Base-by-base conservation (phyloP, 2,113 vertebrate species). In the Cyanocitta stelleri region DNA sequence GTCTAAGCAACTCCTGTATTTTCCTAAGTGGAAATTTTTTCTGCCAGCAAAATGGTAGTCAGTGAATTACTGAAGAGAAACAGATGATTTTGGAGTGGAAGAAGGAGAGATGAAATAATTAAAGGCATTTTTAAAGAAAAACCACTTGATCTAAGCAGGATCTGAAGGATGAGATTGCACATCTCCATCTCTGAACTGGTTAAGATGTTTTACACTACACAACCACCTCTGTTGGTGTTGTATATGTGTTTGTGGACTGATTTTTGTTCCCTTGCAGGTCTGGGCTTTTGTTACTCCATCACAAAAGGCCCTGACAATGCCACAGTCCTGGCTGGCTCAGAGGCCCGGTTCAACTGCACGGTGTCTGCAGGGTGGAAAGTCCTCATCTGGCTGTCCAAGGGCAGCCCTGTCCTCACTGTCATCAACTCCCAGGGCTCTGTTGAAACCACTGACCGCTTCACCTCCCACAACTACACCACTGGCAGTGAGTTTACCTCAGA, bases 271-370 rank as follows among this genome's bases (percentile, higher is more conserved):
- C 16, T 74, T 91, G 26, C 67, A 98, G 98, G 79, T 79, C 87
- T 81, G 79, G 96, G 89, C 30, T 96, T 82, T 52, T 39, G 95
- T 56, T 94, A 93, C 30, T 74, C 94, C 39, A 93, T 98, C 69
- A 13, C 97, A 39, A 93, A 87, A 30, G 98, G 98, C 23, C 98
- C 98, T 68, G 33, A 46, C 26, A 98, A 98, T 1, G 75, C 80
- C n/a, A 98, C 98, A 0, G 98, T 97, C 8, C 97, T 99, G 46
- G 88, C 49, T 69, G 98, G 98, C 64, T 97, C 97, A 0, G 95
- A 98, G 76, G 98, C 98, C 16, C 96, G 74, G 4, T 98, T 99
- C 89, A 99, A 98, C 80, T 99, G 99, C 96, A 98, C 97, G 1
- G 85, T 98, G 41, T 89, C 96, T 0, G 37, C 23, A 4, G 69